A percentile compares a stretch with the other conserved stretches of the same genome.
Evolutionary conservation across 2,888 invertebrate species (phyloP).

Genomic region (Schizaphis graminum): DNA sequence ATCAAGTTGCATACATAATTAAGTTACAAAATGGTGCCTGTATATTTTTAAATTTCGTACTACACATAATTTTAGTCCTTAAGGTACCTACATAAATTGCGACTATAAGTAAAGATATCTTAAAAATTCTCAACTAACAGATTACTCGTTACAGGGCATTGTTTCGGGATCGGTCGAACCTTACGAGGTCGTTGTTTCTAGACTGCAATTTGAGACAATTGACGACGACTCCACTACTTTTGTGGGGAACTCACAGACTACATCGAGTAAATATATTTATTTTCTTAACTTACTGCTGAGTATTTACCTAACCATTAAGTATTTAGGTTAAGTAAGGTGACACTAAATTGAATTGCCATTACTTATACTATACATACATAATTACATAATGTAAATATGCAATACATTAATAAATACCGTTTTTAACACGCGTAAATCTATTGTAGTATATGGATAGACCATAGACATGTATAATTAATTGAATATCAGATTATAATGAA

Average conservation of each 20-base stretch:
- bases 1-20: background rate
- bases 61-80: background rate
- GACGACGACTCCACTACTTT: background rate
- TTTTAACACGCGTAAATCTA: background rate
- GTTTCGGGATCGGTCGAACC: conserved; percentile 85
- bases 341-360: background rate
- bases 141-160: conserved; percentile 77
- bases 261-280: background rate
- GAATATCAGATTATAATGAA: background rate
- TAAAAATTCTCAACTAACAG: background rate
- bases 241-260: background rate
- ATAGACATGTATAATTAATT: background rate
- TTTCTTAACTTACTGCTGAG: too few species aligned
- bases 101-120: background rate
- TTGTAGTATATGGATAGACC: background rate
- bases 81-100: background rate
- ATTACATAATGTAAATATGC: too few species aligned
- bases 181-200: conserved; percentile 72
- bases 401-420: background rate
- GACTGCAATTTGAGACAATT: background rate
- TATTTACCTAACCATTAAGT: background rate
- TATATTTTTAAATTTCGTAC: too few species aligned
- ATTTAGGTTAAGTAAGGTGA: background rate
- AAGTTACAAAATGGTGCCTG: too few species aligned
- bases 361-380: background rate